Evolutionary conservation across 2,888 invertebrate species (phyloP).

Genomic region (Phytoseiulus persimilis): DNA sequence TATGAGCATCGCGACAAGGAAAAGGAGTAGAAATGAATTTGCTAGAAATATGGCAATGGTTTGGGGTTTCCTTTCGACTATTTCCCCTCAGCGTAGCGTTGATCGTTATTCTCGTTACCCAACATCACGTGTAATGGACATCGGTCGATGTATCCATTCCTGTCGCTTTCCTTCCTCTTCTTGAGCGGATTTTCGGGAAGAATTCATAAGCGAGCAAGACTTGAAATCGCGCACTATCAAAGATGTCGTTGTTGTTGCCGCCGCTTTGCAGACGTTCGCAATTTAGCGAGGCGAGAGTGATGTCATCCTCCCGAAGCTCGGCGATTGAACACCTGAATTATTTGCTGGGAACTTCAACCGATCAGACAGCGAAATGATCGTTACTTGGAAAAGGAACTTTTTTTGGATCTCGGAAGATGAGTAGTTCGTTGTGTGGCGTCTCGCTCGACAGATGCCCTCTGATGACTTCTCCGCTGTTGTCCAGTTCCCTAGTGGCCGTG

Average conservation of each 20-base stretch:
- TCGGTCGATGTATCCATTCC: background rate
- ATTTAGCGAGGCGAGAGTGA: background rate
- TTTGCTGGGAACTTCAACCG: background rate
- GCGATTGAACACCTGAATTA: background rate
- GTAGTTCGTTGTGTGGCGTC: background rate
- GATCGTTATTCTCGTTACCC: background rate
- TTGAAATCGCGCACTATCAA: background rate
- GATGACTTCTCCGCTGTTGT: background rate
- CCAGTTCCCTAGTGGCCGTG: background rate
- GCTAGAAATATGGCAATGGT: background rate
- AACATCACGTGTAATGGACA: background rate
- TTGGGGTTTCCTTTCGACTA: background rate
- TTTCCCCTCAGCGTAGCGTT: too few species aligned
- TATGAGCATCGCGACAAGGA: background rate
- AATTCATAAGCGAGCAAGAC: background rate
- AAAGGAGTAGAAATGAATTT: background rate
- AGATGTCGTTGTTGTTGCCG: background rate
- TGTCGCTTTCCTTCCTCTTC: background rate
- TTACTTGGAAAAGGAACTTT: background rate
- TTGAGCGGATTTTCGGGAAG: background rate
- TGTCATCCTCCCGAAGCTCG: background rate
- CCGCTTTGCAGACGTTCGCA: background rate
- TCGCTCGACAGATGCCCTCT: background rate
- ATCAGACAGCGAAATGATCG: background rate
- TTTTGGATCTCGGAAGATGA: background rate